Evolutionary conservation across 1,140 invertebrate genomes (phyloP).

Genomic region (Copidosoma floridanum): DNA sequence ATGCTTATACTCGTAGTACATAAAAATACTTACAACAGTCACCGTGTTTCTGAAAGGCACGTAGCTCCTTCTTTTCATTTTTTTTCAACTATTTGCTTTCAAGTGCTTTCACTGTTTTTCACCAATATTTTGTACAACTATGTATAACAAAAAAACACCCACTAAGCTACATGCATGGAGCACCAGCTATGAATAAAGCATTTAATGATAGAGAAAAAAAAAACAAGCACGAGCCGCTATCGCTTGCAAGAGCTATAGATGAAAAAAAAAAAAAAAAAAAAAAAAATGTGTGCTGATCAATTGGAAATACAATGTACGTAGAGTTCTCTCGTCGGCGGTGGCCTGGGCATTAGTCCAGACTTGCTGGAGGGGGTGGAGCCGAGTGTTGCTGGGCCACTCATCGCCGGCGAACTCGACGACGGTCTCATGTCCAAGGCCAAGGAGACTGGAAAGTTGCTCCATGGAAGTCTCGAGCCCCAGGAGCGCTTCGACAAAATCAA

Average conservation of each 20-base stretch:
- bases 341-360: constrained; percentile 53
- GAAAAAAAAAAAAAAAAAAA: background rate
- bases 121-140: no score
- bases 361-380: constrained; percentile 53
- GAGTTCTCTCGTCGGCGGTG: constrained; percentile 53
- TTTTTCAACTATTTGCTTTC: no score
- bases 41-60: no score
- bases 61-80: no score
- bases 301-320: constrained; percentile 43
- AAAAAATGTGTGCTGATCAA: constrained; percentile 4
- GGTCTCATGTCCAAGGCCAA: constrained; percentile 76
- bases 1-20: no score
- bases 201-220: no score
- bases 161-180: no score
- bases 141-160: no score
- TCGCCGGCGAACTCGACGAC: constrained; percentile 66
- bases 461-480: constrained; percentile 61
- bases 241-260: background rate
- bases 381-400: constrained; percentile 55
- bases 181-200: no score
- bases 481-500: constrained; percentile 68
- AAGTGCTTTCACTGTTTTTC: no score
- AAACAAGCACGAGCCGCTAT: no score
- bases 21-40: no score
- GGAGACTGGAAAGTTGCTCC: constrained; percentile 74